Conservation (phyloP, 1,140 invertebrate species). For the Scaptodrosophila lebanonensis region DNA sequence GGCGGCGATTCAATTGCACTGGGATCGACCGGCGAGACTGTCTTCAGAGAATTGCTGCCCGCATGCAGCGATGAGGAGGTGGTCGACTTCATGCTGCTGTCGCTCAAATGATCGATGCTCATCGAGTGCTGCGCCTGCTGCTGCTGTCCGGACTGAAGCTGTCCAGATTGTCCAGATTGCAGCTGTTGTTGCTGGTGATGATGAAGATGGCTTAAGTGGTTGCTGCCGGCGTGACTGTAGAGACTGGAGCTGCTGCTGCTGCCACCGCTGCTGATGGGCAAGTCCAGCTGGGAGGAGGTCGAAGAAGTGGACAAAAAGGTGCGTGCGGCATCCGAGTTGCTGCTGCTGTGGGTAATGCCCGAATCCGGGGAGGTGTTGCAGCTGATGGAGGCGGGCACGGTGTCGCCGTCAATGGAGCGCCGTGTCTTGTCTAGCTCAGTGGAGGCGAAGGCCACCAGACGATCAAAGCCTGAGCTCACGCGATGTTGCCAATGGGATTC, state of each 20-base stretch:
- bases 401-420: constrained; percentile 83
- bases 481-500: constrained; percentile 88
- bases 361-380: constrained; percentile 86
- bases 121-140: constrained; percentile 16
- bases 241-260: constrained; percentile 32
- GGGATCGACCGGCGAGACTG: constrained; percentile 59
- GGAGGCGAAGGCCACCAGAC: constrained; percentile 89
- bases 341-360: constrained; percentile 82
- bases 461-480: constrained; percentile 89
- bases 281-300: constrained; percentile 68
- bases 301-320: constrained; percentile 78
- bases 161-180: constrained; percentile 38
- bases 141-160: constrained; percentile 9
- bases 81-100: constrained; percentile 68
- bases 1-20: constrained; percentile 78
- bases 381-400: constrained; percentile 77
- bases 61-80: constrained; percentile 48
- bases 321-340: constrained; percentile 79
- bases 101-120: constrained; percentile 58
- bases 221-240: constrained; percentile 17
- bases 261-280: constrained; percentile 57
- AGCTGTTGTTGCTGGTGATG: constrained; percentile 19
- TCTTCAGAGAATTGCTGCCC: constrained; percentile 47
- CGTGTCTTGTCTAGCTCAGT: constrained; percentile 87
- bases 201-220: constrained; percentile 10